These are phyloP conservation scores for Paramormyrops hopkinsi DNA, from an alignment of 2,797 vertebrate species.

Conservation along the genomic window DNA sequence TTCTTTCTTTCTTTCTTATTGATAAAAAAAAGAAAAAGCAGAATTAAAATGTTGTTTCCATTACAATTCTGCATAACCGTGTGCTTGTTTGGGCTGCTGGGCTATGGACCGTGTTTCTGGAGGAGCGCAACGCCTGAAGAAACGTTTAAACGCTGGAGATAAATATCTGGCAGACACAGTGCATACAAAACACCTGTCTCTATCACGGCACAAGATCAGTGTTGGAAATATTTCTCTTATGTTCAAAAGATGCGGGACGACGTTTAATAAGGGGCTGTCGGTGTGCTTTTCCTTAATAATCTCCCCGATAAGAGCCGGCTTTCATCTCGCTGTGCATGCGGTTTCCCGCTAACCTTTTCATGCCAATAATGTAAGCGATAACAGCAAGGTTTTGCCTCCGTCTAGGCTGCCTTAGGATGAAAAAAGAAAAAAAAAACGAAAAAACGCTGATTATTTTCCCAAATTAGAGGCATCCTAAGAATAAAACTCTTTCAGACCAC, in stretches of 20 bases:
- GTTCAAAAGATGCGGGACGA: slow-evolving; percentile 65
- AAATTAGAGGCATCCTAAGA: background rate
- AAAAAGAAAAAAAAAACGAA: background rate
- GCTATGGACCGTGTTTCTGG: background rate
- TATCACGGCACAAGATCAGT: slow-evolving; percentile 60
- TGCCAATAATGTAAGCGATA: slow-evolving; percentile 55
- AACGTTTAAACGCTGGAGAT: slow-evolving; percentile 49
- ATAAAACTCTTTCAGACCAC: background rate
- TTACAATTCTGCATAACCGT: background rate
- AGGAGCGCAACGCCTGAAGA: background rate
- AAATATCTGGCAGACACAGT: slow-evolving; percentile 21
- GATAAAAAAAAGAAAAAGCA: background rate
- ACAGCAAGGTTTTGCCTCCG: slow-evolving; percentile 55
- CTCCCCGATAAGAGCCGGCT: slow-evolving; percentile 65
- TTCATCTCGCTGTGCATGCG: slow-evolving; percentile 58
- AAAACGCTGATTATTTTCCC: background rate
- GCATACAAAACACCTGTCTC: slow-evolving; percentile 59
- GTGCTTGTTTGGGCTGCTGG: background rate
- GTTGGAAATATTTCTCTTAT: slow-evolving; percentile 57
- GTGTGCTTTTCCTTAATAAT: slow-evolving; percentile 60
- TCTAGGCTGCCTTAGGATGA: background rate
- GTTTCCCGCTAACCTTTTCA: slow-evolving; percentile 44
- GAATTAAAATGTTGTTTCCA: background rate
- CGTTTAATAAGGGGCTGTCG: slow-evolving; percentile 47
- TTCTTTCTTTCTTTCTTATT: background rate